Evolutionary conservation across 2,797 vertebrate genomes (phyloP).

Genomic region (Rhyacichthys aspro): DNA sequence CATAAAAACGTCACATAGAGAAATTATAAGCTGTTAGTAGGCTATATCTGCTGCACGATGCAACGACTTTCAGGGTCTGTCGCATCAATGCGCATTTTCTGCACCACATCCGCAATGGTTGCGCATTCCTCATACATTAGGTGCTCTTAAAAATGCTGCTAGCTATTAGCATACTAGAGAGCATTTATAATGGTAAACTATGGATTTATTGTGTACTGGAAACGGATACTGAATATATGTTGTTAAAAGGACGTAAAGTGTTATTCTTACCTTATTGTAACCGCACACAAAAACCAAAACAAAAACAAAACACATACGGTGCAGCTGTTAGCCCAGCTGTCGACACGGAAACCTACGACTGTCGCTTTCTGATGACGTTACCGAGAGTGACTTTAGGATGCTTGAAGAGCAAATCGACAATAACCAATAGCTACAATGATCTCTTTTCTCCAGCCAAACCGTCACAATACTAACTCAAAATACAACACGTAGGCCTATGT

Average conservation of each 20-base stretch:
- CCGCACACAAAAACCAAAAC: constrained; percentile 52
- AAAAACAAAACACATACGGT: constrained; percentile 66
- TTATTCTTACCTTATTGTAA: constrained; percentile 68
- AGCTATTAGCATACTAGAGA: constrained; percentile 53
- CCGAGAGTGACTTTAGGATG: no score
- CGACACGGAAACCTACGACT: constrained; percentile 68
- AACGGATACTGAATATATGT: neutral
- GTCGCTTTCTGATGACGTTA: constrained; percentile 78
- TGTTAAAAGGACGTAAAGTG: neutral
- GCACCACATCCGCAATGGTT: constrained; percentile 84
- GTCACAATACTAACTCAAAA: no score
- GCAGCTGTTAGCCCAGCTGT: constrained; percentile 69
- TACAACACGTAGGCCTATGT: no score
- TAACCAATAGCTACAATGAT: no score
- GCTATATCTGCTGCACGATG: neutral
- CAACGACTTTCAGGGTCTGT: constrained; percentile 46
- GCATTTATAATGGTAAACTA: neutral
- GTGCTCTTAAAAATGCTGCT: constrained; percentile 61
- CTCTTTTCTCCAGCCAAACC: no score
- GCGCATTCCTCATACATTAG: constrained; percentile 84
- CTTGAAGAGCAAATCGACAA: no score
- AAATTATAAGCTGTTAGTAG: neutral
- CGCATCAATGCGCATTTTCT: constrained; percentile 82
- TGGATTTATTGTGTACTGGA: constrained; percentile 4
- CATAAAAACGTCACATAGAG: constrained; percentile 11